Base-by-base conservation (phyloP, 1,140 invertebrate species). In the Drosophila carrolli region DNA sequence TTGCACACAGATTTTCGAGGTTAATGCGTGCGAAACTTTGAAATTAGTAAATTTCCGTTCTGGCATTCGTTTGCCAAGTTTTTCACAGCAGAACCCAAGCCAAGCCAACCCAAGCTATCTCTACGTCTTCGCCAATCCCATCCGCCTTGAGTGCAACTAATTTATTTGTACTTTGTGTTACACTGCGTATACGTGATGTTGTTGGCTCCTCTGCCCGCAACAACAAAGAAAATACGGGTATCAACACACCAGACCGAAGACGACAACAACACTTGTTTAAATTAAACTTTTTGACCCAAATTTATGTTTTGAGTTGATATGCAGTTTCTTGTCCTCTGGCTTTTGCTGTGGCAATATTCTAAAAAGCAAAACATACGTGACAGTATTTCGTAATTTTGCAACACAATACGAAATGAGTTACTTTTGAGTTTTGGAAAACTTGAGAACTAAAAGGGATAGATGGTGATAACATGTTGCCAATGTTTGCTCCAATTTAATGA, bases 231-330 rank as follows among this genome's bases (percentile, higher is more conserved):
- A 51, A 44, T 56, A 56, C 29, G 56, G 67, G 67, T 75, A 62
- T 62, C 78, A 71, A 60, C 53, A 63, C 44, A 51, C 58, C 62
- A 77, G 46, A 59, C 54, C 47, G 27, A 55, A 67, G 67, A 72
- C 65, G 72, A 56, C 68, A 78, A 71, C 55, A 50, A 75, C 84
- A 89, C 84, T 89, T 75, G 84, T 89, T 89, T 78, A 89, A 88
- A 88, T 88, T 88, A 88, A 88, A 88, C 72, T 88, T 89, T 89
- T 65, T 89, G 84, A 89, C 84, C 84, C 66, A 81, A 89, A 89
- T 89, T 89, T 89, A 89, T 89, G 84, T 81, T 84, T 81, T 77
- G 80, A 84, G 73, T 89, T 89, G 80, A 80, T 89, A 80, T 89
- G 73, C 72, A 75, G 46, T 89, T 81, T 71, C 68, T 71, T 71